Percentiles rank a stretch among this genome's conserved stretches.
phyloP scores from a whole-genome alignment of 92 coral and sea anemone genomes.

The Zoanthus sociatus region DNA sequence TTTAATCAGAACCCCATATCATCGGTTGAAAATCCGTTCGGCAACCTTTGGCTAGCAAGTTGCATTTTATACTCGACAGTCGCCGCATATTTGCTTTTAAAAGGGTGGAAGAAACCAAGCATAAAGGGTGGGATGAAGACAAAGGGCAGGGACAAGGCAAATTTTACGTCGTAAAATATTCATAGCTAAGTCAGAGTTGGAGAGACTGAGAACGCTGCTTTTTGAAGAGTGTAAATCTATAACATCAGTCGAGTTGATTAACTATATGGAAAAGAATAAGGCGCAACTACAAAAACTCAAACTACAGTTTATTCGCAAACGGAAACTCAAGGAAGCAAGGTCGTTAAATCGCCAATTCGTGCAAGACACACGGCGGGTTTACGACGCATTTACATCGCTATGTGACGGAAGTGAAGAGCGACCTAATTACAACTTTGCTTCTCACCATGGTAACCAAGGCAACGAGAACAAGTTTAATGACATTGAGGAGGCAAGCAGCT shows the following conservation, averaged over 20 bases:
- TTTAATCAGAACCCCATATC: constrained; percentile 40
- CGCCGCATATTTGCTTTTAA: constrained; percentile 37
- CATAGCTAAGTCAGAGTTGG: constrained; percentile 28
- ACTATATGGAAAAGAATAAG: background rate
- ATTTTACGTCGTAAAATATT: constrained; percentile 4
- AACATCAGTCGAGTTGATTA: background rate
- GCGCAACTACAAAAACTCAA: background rate
- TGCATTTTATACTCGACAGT: constrained; percentile 47
- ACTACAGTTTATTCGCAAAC: too few relatives aligned
- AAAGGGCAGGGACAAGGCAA: background rate
- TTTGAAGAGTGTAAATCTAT: background rate
- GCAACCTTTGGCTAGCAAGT: constrained; percentile 46
- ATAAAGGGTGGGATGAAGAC: background rate
- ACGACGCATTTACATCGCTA: too few relatives aligned
- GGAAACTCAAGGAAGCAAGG: too few relatives aligned
- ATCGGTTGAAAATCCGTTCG: constrained; percentile 49
- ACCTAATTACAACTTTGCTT: too few relatives aligned
- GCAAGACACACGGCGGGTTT: too few relatives aligned
- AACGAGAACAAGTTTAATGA: too few relatives aligned
- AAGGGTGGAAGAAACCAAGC: constrained; percentile 45
- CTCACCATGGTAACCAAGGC: too few relatives aligned
- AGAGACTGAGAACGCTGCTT: constrained; percentile 1
- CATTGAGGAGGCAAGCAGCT: too few relatives aligned
- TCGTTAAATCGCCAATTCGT: too few relatives aligned
- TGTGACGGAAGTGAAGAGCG: too few relatives aligned